Conservation (phyloP, 2,888 invertebrate genomes). For the Pantelozetes paolii region DNA sequence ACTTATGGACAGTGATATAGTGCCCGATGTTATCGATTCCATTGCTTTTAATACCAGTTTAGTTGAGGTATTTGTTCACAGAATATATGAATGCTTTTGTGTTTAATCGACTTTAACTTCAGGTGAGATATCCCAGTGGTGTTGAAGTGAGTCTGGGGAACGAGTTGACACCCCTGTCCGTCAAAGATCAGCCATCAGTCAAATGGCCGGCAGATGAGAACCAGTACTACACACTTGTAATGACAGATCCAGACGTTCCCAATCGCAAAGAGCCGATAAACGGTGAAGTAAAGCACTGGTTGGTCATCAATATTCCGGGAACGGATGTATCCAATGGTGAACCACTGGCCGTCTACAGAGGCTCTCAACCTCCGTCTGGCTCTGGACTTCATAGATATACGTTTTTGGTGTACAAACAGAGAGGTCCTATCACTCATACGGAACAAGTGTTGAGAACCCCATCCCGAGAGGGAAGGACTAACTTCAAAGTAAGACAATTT, state of each 20-base stretch:
- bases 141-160: conserved; percentile 43
- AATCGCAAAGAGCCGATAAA: conserved; percentile 53
- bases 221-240: conserved; percentile 42
- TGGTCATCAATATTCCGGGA: conserved; percentile 55
- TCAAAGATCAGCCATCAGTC: conserved; percentile 42
- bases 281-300: conserved; percentile 56
- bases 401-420: conserved; percentile 46
- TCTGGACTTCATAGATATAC: conserved; percentile 50
- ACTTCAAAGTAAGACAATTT: conserved; percentile 47
- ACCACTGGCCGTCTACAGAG: conserved; percentile 53
- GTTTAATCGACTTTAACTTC: too few relatives aligned
- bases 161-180: conserved; percentile 43
- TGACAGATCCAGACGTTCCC: conserved; percentile 56
- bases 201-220: conserved; percentile 36
- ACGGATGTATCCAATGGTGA: conserved; percentile 53
- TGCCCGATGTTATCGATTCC: too few relatives aligned
- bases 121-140: conserved; percentile 38
- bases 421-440: conserved; percentile 20
- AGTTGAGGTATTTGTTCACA: too few relatives aligned
- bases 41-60: too few relatives aligned
- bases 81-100: too few relatives aligned
- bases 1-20: too few relatives aligned
- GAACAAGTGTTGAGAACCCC: conserved; percentile 50
- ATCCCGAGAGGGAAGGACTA: conserved; percentile 55
- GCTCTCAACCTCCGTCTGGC: conserved; percentile 54